These are phyloP conservation scores for Mustela lutreola DNA, from an alignment of 2,113 vertebrate species.

Conservation along the genomic window DNA sequence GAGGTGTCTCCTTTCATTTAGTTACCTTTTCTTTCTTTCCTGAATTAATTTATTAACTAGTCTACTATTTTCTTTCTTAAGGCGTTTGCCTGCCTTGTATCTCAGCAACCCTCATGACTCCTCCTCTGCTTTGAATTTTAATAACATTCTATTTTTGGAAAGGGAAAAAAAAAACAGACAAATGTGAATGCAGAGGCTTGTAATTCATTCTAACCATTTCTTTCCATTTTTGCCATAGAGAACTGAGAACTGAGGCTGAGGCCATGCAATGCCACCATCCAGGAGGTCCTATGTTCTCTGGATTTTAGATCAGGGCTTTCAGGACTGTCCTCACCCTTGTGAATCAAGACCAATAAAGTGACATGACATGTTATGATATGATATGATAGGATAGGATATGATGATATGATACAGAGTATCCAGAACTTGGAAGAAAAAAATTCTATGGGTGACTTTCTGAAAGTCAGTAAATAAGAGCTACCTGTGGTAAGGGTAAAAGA, in stretches of 20 bases:
- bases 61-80: constrained; percentile 58
- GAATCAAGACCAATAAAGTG: neutral
- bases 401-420: neutral
- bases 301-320: neutral
- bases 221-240: neutral
- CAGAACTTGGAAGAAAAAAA: neutral
- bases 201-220: neutral
- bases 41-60: constrained; percentile 55
- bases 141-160: constrained; percentile 65
- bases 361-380: neutral
- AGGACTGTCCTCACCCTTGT: neutral
- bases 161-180: neutral
- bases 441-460: neutral
- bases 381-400: neutral
- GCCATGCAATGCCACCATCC: neutral
- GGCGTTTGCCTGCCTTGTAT: constrained; percentile 60
- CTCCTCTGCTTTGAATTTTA: constrained; percentile 45
- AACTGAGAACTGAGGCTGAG: neutral
- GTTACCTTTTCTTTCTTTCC: constrained; percentile 45
- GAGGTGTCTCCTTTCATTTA: constrained; percentile 54
- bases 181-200: constrained; percentile 27
- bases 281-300: neutral
- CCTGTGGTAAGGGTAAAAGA: neutral
- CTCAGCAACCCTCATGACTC: constrained; percentile 7
- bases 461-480: neutral